Conservation (phyloP, 1,140 invertebrate species). For the Helicoverpa zea region DNA sequence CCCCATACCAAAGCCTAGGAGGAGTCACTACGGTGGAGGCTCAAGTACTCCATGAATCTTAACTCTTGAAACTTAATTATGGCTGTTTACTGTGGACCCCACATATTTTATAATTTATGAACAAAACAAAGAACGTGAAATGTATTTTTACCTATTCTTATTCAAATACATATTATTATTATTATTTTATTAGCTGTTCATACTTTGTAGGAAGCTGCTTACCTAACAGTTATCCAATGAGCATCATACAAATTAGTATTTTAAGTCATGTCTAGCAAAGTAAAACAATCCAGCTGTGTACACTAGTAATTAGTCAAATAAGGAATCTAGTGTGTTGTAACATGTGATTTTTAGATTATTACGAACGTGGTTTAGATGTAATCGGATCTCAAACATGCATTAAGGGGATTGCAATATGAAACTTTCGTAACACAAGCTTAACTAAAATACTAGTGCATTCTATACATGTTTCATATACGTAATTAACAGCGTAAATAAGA, state of each 20-base stretch:
- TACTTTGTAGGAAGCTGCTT: neutral
- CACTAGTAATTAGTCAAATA: slow-evolving; percentile 11
- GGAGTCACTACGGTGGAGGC: slow-evolving; percentile 77
- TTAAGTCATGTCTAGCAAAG: neutral
- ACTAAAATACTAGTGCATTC: slow-evolving; percentile 12
- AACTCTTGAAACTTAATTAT: slow-evolving; percentile 14
- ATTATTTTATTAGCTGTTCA: neutral
- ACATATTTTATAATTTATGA: neutral
- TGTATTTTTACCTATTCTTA: too few species aligned
- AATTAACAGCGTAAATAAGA: slow-evolving; percentile 31
- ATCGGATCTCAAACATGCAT: slow-evolving; percentile 33
- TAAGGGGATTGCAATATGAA: slow-evolving; percentile 29
- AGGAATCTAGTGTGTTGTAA: neutral
- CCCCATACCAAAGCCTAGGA: slow-evolving; percentile 85
- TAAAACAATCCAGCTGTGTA: neutral
- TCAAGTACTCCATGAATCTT: slow-evolving; percentile 61
- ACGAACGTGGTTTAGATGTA: slow-evolving; percentile 37
- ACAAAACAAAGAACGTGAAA: neutral
- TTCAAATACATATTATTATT: too few species aligned
- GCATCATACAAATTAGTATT: slow-evolving; percentile 16
- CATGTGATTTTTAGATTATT: slow-evolving; percentile 38
- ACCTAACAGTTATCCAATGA: slow-evolving; percentile 22
- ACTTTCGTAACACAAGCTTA: slow-evolving; percentile 4
- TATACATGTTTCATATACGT: slow-evolving; percentile 18
- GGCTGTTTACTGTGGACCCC: slow-evolving; percentile 12